These are phyloP conservation scores for Pteronura brasiliensis DNA, from an alignment of 2,113 vertebrate genomes.

Conservation along the genomic window DNA sequence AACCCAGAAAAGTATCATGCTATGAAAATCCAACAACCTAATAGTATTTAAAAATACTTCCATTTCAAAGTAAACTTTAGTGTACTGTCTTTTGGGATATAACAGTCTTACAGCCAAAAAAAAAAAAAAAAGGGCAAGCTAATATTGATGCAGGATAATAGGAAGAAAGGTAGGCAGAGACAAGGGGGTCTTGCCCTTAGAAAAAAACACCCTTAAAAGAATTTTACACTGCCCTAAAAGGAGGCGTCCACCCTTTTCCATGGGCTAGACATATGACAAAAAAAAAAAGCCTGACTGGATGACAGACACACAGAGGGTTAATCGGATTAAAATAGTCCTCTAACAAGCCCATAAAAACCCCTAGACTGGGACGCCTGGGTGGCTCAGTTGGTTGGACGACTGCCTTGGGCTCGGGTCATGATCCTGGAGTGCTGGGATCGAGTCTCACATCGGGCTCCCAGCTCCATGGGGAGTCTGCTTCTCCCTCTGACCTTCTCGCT, in stretches of 20 bases:
- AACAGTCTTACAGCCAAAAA: slow-evolving; percentile 11
- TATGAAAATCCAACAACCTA: not conserved
- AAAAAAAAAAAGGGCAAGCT: not conserved
- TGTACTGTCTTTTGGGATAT: not conserved
- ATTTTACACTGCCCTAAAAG: not conserved
- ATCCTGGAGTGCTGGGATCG: too few species aligned
- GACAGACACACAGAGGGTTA: not conserved
- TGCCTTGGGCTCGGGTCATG: too few species aligned
- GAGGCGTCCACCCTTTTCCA: not conserved
- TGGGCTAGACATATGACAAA: not conserved
- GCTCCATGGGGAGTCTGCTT: too few species aligned
- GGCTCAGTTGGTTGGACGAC: too few species aligned
- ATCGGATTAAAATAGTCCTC: not conserved
- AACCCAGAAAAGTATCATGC: not conserved
- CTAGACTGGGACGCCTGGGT: too few species aligned
- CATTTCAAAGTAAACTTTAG: not conserved
- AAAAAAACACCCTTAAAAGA: not conserved
- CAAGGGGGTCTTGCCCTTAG: not conserved
- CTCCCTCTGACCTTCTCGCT: too few species aligned
- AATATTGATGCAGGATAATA: not conserved
- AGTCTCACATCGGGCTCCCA: too few species aligned
- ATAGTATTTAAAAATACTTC: not conserved
- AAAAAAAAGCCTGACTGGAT: not conserved
- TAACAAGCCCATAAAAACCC: not conserved
- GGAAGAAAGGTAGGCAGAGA: not conserved